These are phyloP conservation scores for Nilaparvata lugens DNA, from an alignment of 1,140 invertebrate genomes.

Conservation along the genomic window DNA sequence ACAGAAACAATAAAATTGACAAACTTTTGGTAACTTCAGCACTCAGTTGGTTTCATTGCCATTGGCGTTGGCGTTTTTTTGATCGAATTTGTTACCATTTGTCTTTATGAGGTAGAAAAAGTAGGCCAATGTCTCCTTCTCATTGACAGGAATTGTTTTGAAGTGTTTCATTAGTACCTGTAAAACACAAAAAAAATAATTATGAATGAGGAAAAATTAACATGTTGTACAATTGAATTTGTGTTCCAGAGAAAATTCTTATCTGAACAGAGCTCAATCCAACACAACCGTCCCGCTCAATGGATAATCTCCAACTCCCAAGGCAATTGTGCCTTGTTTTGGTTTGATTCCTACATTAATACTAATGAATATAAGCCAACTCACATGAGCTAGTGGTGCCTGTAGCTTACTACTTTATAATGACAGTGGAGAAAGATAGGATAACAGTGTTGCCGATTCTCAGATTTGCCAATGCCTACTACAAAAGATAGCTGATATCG, in stretches of 20 bases:
- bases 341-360: not conserved
- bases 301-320: not conserved
- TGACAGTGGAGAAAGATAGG: no score
- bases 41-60: not conserved
- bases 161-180: conserved; percentile 91
- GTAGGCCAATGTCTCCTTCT: conserved; percentile 91
- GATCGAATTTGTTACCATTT: conserved; percentile 85
- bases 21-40: not conserved
- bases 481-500: no score
- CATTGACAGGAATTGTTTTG: conserved; percentile 83
- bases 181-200: conserved; percentile 34
- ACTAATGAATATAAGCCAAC: no score
- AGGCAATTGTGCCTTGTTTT: not conserved
- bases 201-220: not conserved
- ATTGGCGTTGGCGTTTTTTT: conserved; percentile 63
- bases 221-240: not conserved
- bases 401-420: no score
- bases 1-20: no score
- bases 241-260: no score
- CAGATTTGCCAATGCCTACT: no score
- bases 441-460: no score
- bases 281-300: not conserved
- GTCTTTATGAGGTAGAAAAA: conserved; percentile 96
- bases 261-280: not conserved
- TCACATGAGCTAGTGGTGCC: no score